A percentile compares a stretch with the other conserved stretches of the same genome.
Evolutionary conservation across 2,797 vertebrate genomes (phyloP).

Genomic region (Acomys russatus): DNA sequence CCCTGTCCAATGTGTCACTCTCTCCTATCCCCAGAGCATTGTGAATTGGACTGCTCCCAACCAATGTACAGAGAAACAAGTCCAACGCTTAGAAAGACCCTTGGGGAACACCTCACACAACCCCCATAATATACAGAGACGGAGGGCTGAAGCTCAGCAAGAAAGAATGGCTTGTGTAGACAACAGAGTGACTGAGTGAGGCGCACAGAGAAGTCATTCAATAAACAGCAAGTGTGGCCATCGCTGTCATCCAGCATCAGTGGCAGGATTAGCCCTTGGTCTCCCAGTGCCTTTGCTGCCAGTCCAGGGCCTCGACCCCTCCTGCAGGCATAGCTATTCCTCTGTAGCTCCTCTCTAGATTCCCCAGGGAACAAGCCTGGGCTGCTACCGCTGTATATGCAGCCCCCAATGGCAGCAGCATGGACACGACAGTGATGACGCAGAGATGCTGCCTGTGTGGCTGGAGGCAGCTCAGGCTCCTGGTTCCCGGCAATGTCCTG

Average conservation of each 20-base stretch:
- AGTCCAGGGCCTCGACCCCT: not conserved
- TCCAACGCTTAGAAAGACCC: not conserved
- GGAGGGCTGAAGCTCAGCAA: not conserved
- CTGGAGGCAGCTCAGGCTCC: not conserved
- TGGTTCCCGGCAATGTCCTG: not conserved
- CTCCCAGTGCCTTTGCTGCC: not conserved
- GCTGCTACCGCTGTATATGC: not conserved
- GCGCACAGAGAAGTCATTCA: not conserved
- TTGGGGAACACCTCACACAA: not conserved
- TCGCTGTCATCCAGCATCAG: not conserved
- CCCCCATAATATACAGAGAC: not conserved
- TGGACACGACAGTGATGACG: rapidly evolving
- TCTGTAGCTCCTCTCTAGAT: not conserved
- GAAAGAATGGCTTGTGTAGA: not conserved
- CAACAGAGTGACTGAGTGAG: not conserved
- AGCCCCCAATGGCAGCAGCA: not conserved
- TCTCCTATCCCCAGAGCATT: not conserved
- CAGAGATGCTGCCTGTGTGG: not conserved
- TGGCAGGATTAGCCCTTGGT: not conserved
- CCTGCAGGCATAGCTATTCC: not conserved
- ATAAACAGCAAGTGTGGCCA: not conserved
- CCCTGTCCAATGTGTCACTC: not conserved
- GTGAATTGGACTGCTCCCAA: not conserved
- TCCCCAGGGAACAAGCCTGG: not conserved
- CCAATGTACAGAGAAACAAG: not conserved